Conservation (phyloP, 2,888 invertebrate genomes). For the Anoncus sp. region DNA sequence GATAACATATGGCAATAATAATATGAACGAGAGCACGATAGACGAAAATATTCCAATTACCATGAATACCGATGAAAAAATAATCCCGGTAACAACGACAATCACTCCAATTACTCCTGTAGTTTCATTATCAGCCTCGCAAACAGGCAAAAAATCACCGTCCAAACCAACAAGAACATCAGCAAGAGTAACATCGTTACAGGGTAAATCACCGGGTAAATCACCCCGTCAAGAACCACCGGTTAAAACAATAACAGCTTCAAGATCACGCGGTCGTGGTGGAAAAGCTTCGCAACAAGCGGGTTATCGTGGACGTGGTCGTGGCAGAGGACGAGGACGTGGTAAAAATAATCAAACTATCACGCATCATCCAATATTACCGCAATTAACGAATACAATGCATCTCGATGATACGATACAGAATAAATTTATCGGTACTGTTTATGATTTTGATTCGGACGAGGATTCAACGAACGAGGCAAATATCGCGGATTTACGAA, state of each 20-base stretch:
- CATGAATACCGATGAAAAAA: too few species aligned
- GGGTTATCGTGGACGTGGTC: slow-evolving; percentile 76
- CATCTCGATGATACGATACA: slow-evolving; percentile 89
- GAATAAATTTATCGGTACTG: slow-evolving; percentile 93
- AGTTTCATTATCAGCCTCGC: slow-evolving; percentile 53
- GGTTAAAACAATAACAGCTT: slow-evolving; percentile 74
- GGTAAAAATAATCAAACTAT: slow-evolving; percentile 77
- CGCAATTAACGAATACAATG: slow-evolving; percentile 72
- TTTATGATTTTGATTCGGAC: slow-evolving; percentile 93
- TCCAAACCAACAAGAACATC: slow-evolving; percentile 86
- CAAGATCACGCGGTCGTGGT: slow-evolving; percentile 83
- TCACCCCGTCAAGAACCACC: slow-evolving; percentile 81
- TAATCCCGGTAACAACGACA: background rate
- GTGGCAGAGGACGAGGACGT: slow-evolving; percentile 82
- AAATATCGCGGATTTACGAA: slow-evolving; percentile 90
- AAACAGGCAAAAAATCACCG: slow-evolving; percentile 85
- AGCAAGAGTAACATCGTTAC: slow-evolving; percentile 86
- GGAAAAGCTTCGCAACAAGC: slow-evolving; percentile 79
- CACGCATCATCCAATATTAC: slow-evolving; percentile 64
- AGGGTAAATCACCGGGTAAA: slow-evolving; percentile 88
- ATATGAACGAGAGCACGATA: too few species aligned
- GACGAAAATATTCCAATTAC: too few species aligned
- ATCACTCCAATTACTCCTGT: slow-evolving; percentile 26
- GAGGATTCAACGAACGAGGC: slow-evolving; percentile 92
- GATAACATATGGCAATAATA: too few species aligned